Percentiles rank a stretch among this genome's conserved stretches.
Evolutionary conservation across 2,797 vertebrate species (phyloP).

Genomic region (Syngnathus rostellatus): DNA sequence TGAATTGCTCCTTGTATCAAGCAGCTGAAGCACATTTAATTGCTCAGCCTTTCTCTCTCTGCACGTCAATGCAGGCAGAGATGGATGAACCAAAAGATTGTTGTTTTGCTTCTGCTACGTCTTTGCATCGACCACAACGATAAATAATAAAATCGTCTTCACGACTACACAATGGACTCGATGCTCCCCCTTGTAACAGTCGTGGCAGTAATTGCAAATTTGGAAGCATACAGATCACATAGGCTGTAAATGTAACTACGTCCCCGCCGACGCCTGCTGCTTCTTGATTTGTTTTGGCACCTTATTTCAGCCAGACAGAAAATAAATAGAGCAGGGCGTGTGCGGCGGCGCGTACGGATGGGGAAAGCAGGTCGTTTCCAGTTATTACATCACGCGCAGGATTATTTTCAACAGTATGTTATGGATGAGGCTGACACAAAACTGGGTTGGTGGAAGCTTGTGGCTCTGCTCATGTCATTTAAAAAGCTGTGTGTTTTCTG

Average conservation of each 20-base stretch:
- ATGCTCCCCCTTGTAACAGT: background rate
- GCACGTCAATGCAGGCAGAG: background rate
- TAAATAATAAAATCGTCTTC: conserved; percentile 18
- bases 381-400: background rate
- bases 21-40: background rate
- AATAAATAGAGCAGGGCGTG: background rate
- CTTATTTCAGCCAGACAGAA: background rate
- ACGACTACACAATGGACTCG: background rate
- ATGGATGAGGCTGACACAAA: background rate
- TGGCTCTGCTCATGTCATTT: background rate
- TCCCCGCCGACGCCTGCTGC: background rate
- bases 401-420: background rate
- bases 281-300: conserved; percentile 4
- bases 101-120: background rate
- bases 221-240: background rate
- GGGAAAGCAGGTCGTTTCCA: background rate
- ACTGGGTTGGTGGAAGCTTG: background rate
- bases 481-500: background rate
- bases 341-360: background rate
- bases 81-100: background rate
- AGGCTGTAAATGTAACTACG: background rate
- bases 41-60: background rate
- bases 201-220: conserved; percentile 16
- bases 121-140: background rate
- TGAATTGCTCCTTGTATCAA: background rate